Conservation (phyloP, 2,888 invertebrate species). For the Oegoconia quadripuncta region DNA sequence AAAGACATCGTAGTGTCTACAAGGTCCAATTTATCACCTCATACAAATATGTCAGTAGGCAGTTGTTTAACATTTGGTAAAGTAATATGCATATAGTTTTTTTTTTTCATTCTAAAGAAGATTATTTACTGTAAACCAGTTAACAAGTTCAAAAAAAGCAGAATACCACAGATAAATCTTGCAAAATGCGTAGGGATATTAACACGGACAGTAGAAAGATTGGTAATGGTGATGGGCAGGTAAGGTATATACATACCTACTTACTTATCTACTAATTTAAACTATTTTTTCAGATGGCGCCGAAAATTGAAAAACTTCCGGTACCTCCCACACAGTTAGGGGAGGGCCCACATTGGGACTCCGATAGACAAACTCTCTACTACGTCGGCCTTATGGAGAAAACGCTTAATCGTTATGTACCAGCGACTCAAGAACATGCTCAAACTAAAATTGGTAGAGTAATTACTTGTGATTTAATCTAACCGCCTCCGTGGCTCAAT, state of each 20-base stretch:
- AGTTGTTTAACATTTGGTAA: no score
- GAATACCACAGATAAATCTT: neutral
- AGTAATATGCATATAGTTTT: no score
- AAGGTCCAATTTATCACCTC: no score
- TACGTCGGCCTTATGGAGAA: conserved; percentile 79
- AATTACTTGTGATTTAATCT: neutral
- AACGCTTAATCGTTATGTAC: conserved; percentile 74
- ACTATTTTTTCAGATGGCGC: conserved; percentile 41
- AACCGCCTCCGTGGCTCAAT: no score
- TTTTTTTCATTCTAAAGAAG: no score
- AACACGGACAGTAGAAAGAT: no score
- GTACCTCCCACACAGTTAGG: conserved; percentile 70
- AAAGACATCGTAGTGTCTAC: no score
- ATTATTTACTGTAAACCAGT: no score
- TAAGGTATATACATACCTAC: no score
- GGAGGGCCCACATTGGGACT: conserved; percentile 87
- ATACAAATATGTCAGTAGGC: no score
- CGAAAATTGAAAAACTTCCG: conserved; percentile 60
- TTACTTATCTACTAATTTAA: neutral
- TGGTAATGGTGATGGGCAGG: no score
- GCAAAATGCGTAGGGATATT: no score
- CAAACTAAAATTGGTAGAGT: conserved; percentile 71
- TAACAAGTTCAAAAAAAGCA: neutral
- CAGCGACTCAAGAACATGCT: conserved; percentile 62
- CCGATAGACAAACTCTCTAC: conserved; percentile 78